Evolutionary conservation across 2,113 vertebrate genomes (phyloP).

Genomic region (Esox niger): DNA sequence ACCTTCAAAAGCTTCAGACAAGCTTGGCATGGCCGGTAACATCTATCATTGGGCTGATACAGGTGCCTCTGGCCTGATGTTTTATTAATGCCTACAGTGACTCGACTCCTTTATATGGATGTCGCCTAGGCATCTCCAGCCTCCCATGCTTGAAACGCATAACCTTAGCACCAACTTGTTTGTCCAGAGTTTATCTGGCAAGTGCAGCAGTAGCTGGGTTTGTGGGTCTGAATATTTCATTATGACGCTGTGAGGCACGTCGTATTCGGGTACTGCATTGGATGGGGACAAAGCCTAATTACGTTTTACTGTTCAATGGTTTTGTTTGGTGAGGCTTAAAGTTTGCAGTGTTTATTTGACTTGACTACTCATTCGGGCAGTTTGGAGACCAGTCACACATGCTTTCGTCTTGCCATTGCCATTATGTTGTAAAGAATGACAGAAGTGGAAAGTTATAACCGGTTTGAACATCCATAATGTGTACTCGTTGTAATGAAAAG

Average conservation of each 20-base stretch:
- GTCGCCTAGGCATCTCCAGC: neutral
- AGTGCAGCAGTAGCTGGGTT: conserved; percentile 14
- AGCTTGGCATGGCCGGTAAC: neutral
- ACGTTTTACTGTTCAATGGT: too few species aligned
- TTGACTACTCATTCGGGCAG: too few species aligned
- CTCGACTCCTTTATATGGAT: neutral
- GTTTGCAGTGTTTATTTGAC: too few species aligned
- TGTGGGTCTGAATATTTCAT: conserved; percentile 35
- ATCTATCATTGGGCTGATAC: neutral
- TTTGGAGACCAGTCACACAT: too few species aligned
- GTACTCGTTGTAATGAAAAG: too few species aligned
- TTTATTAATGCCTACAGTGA: conserved; percentile 23
- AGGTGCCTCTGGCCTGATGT: conserved; percentile 12
- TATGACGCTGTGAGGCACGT: conserved; percentile 3
- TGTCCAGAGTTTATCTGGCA: neutral
- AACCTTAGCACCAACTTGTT: neutral
- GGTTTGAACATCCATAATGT: too few species aligned
- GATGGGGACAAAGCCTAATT: too few species aligned
- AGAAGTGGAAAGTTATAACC: too few species aligned
- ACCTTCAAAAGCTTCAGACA: neutral
- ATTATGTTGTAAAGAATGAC: too few species aligned
- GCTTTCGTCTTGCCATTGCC: too few species aligned
- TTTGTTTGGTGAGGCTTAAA: too few species aligned
- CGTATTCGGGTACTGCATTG: neutral
- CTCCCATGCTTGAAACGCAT: neutral